Base-by-base conservation (phyloP, 1,140 invertebrate species). In the Luehdorfia chinensis region DNA sequence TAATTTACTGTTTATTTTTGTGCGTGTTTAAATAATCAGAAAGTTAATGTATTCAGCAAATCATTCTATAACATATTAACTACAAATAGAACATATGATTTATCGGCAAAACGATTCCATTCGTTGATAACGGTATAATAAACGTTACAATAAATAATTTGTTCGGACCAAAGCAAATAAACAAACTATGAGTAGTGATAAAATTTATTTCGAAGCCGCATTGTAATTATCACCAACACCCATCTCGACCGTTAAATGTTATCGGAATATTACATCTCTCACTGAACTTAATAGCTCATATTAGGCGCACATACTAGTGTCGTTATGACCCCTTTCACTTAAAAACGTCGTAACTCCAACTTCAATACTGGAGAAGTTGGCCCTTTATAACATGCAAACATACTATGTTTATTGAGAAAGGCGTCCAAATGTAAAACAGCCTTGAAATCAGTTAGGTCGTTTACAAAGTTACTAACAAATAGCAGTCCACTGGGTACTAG, bases 241-340 rank as follows among this genome's bases (percentile, higher is more conserved):
- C 64, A 73, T 76, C 73, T 71, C 50, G 53, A 50, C 39, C 39
- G 39, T 66, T 70, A 66, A 58, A 48, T 21, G 44, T 34, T 72
- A 69, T 71, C 72, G 50, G 28, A 57, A 47, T 59, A 58, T 54
- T 62, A 53, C 39, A 59, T 66, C 57, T 51, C 43, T 14, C 39
- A 44, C 36, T 57, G 54, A 52, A 60, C 50, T 65, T 70, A 66
- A 64, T 61, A 63, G 57, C 50, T 68, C 59, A 66, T 66, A 63
- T 65, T 59, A 63, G 36, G 47, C 47, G 16, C 31, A 43, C 47
- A 37, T 50, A 50, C 34, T 47, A 16, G 41, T 45, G 12, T 32
- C 39, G 34, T 28, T 32, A 30, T 19, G 7, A 8, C n/a, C 16
- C 8, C 6, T 8, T 44, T 18, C 27, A 44, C 4, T 44, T 30